Evolutionary conservation across 2,797 vertebrate species (phyloP), one percentile per base, ranked within the genome.

Genomic region (Staurois parvus): DNA sequence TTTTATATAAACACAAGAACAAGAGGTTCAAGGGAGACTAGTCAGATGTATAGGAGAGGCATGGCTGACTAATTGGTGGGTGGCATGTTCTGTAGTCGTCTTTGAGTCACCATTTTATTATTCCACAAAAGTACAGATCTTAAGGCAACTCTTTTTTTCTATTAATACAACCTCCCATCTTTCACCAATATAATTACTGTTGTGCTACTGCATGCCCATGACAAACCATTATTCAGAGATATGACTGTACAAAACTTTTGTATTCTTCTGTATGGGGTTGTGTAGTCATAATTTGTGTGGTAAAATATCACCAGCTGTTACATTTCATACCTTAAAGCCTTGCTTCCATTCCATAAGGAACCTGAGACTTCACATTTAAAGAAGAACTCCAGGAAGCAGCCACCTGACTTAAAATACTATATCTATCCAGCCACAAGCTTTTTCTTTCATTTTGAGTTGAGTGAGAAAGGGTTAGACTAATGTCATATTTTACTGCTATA

Each of bases 61-160:
- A 87, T 87, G 73, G 81, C 64, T 87, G 85, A 87, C 85, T 87
- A 87, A 87, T 78, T 79, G 69, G 85, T 83, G 85, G 85, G 85
- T 74, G 85, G 85, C 62, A 30, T 48, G 34, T 56, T 32, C 59
- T n/a, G 24, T 11, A 26, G 24, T 59, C 9, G 75, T 34, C 21
- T 75, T 84, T 87, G 85, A 87, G 81, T 87, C 85, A 87, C 76
- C 37, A 66, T 74, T 83, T 52, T 75, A 87, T 75, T 87, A 84
- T 87, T 87, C 85, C 73, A 74, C 34, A 24, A 83, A 83, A 79
- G 69, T 87, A 74, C 21, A 79, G 81, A 83, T 45, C 66, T 75
- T 21, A 73, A 72, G 78, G 72, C 32, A 84, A 68, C 66, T 48
- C 45, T 37, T 37, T 37, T 37, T 11, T 21, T 74, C 69, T 62